A percentile compares a stretch with the other conserved stretches of the same genome.
phyloP scores from a whole-genome alignment of 1,140 invertebrate species.

The Choristoneura fumiferana region DNA sequence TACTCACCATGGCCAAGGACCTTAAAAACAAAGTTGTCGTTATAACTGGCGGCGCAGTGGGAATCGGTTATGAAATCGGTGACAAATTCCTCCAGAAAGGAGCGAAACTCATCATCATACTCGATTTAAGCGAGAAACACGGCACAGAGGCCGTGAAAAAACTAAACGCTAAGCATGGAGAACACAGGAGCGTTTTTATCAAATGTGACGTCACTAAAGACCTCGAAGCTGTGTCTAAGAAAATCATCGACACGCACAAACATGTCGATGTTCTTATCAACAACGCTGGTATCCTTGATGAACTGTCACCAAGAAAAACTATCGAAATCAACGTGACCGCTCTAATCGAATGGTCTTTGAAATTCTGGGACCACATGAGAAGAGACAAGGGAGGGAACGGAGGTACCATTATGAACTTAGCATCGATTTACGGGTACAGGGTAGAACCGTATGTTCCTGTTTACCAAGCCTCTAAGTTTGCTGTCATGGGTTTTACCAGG shows the following conservation, averaged over 20 bases:
- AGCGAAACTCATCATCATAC: conserved; percentile 9
- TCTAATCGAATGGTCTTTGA: conserved; percentile 10
- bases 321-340: conserved; percentile 5
- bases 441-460: neutral
- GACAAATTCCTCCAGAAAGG: conserved; percentile 20
- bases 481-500: conserved; percentile 15
- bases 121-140: conserved; percentile 8
- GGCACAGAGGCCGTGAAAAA: neutral
- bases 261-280: neutral
- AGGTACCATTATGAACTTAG: conserved; percentile 11
- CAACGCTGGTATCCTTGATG: conserved; percentile 3
- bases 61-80: conserved; percentile 19
- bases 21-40: conserved; percentile 19
- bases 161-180: conserved; percentile 60
- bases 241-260: neutral
- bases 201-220: conserved; percentile 66
- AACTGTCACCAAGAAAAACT: neutral
- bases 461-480: conserved; percentile 16
- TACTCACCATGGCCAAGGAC: too few species aligned
- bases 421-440: conserved; percentile 14
- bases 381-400: conserved; percentile 9
- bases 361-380: conserved; percentile 17
- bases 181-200: conserved; percentile 52
- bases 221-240: neutral
- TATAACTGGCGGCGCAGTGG: conserved; percentile 20